phyloP scores from a whole-genome alignment of 2,113 vertebrate species.

The Leptocoma aspasia region DNA sequence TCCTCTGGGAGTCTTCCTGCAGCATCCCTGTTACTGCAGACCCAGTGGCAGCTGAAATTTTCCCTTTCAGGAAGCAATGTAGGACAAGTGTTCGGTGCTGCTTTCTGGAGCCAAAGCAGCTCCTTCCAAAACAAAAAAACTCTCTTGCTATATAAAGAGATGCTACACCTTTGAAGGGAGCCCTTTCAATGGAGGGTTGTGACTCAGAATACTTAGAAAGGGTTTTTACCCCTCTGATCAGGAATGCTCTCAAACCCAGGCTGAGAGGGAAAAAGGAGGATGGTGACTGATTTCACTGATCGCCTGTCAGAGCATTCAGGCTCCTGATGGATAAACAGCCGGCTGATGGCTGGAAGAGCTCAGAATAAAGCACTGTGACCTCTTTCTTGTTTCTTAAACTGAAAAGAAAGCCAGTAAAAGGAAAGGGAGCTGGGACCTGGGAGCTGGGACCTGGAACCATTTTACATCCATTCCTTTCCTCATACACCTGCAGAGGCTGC shows the following conservation, averaged over 20 bases:
- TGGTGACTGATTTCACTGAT: not conserved
- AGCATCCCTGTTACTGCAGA: not conserved
- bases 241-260: not conserved
- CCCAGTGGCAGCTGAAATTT: not conserved
- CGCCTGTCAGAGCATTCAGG: not conserved
- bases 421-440: not conserved
- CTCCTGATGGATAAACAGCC: not conserved
- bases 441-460: not conserved
- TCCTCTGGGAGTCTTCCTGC: not conserved
- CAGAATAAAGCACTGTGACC: not conserved
- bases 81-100: not conserved
- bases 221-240: not conserved
- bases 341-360: not conserved
- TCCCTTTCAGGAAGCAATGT: not conserved
- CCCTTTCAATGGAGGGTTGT: not conserved
- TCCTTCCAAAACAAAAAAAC: not conserved
- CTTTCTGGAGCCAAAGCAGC: not conserved
- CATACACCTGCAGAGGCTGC: not conserved
- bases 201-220: not conserved
- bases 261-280: not conserved
- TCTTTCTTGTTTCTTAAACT: not conserved
- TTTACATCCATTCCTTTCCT: not conserved
- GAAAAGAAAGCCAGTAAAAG: not conserved
- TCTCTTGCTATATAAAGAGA: not conserved
- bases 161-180: not conserved